Evolutionary conservation across 2,797 vertebrate species (phyloP), one percentile per base, ranked within the genome.

Genomic region (Kryptolebias ocellatus): DNA sequence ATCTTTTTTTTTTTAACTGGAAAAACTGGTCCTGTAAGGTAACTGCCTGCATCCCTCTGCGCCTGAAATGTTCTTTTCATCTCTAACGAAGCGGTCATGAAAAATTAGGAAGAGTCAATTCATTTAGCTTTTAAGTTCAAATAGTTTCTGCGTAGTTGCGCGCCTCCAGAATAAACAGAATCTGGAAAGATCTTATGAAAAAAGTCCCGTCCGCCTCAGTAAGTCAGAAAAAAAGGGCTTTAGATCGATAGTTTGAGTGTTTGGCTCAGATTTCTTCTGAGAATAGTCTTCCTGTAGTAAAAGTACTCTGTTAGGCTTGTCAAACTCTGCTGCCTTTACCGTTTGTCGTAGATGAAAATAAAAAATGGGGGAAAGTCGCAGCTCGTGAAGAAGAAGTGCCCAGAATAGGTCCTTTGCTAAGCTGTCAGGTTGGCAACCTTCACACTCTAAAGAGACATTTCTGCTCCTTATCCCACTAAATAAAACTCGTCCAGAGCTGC

Each of bases 21-120:
- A 44, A 46, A 69, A 65, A 72, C 59, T 4, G 3, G 59, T 70
- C 70, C 28, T 51, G 11, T 29, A 1, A 39, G 17, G 12, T 60
- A 44, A 29, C 46, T n/a, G 20, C 55, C 9, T 34, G 9, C 34
- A 34, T 42, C 14, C 39, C 34, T 24, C 37, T 16, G 54, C 14
- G 18, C 10, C 10, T 2, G 17, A 2, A 28, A 6, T 47, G 57
- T 5, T 39, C 39, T 28, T 12, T 24, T 65, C 9, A 44, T 28
- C 47, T 28, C 7, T 39, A 0, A 52, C n/a, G 7, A 39, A 44
- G 12, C 0, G 27, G 4, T 53, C 8, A 42, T 17, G 60, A 4
- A 42, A 72, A 39, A 37, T 0, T 9, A 70, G 5, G 3, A 11
- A 51, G 6, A 15, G 10, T n/a, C 15, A 9, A 54, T 14, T 20